Percentiles rank a stretch among this genome's conserved stretches.
Evolutionary conservation across 2,113 vertebrate genomes (phyloP).

Genomic region (Sapajus apella): DNA sequence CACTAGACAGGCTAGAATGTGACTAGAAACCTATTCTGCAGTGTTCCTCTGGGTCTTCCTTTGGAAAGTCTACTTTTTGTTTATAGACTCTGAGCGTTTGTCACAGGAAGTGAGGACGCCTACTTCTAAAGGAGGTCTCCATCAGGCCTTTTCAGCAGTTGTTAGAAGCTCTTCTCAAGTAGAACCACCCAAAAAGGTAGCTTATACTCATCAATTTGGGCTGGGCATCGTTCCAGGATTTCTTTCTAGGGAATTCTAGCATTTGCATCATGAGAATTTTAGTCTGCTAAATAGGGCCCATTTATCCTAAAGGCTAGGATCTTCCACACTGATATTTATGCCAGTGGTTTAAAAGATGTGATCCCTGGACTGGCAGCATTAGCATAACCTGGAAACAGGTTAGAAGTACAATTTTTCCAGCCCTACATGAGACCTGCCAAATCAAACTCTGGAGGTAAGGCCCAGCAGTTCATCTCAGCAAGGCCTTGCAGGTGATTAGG

Average conservation of each 20-base stretch:
- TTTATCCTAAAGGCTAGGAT: neutral
- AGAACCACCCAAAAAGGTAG: neutral
- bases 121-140: neutral
- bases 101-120: neutral
- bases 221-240: neutral
- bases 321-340: neutral
- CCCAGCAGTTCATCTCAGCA: neutral
- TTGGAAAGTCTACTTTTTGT: neutral
- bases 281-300: neutral
- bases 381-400: neutral
- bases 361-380: neutral
- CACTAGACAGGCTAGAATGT: neutral
- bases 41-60: neutral
- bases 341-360: neutral
- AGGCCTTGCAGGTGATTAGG: neutral
- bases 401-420: neutral
- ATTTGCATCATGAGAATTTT: neutral
- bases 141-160: neutral
- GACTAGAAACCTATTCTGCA: neutral
- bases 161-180: neutral
- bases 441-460: neutral
- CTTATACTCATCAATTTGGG: neutral
- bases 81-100: neutral
- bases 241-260: neutral
- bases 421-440: neutral